Percentiles rank a stretch among this genome's conserved stretches.
These are phyloP conservation scores for Scelioninae gen. 2 DNA, from an alignment of 2,888 invertebrate genomes.

Conservation along the genomic window DNA sequence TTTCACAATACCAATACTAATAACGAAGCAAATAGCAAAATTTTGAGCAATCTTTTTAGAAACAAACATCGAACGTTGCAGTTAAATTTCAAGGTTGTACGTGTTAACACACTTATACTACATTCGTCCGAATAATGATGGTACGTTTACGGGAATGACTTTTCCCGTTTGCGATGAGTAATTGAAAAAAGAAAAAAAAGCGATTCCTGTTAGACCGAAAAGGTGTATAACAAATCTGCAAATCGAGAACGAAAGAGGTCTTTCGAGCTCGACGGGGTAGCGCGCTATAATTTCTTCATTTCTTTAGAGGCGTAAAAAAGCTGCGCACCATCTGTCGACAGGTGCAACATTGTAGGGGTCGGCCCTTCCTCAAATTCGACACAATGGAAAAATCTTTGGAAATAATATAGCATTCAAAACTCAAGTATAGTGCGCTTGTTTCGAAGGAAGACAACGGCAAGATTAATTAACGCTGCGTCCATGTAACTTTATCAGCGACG, in stretches of 20 bases:
- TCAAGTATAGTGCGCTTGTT: neutral
- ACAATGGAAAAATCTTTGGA: slow-evolving; percentile 19
- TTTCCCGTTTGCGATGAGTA: no score
- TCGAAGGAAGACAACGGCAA: slow-evolving; percentile 2
- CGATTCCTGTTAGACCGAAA: no score
- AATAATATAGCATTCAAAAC: slow-evolving; percentile 1
- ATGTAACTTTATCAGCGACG: slow-evolving; percentile 4
- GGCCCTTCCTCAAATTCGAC: slow-evolving; percentile 34
- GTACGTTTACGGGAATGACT: no score
- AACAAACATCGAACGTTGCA: no score
- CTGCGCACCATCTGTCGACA: slow-evolving; percentile 54
- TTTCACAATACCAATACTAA: no score
- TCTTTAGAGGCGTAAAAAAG: slow-evolving; percentile 22
- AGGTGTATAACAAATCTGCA: no score
- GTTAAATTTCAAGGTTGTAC: no score
- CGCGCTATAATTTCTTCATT: slow-evolving; percentile 30
- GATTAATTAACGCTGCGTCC: slow-evolving; percentile 17
- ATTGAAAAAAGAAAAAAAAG: no score
- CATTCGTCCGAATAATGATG: no score
- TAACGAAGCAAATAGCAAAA: no score
- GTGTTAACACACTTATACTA: no score
- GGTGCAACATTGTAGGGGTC: slow-evolving; percentile 41
- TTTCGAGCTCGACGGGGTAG: neutral
- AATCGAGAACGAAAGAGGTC: neutral
- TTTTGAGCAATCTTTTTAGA: no score